Conservation (phyloP, 2,888 invertebrate genomes). For the Thera britannica region DNA sequence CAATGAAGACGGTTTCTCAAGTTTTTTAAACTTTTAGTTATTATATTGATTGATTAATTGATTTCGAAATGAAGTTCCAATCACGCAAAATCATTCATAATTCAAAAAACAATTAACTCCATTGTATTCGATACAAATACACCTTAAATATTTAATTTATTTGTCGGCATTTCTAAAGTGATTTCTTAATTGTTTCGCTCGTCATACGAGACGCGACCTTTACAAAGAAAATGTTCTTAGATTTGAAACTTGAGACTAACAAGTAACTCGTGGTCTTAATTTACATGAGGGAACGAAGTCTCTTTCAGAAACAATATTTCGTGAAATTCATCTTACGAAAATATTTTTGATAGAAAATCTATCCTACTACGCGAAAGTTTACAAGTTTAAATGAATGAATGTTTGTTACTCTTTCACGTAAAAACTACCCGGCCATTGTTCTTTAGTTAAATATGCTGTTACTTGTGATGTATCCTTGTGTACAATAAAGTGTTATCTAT, state of each 20-base stretch:
- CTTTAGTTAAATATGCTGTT: too few relatives aligned
- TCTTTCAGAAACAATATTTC: constrained; percentile 12
- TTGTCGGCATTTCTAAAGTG: constrained; percentile 13
- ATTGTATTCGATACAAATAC: constrained; percentile 12
- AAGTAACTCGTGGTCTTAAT: constrained; percentile 12
- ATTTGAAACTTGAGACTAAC: constrained; percentile 20
- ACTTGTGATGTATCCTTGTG: too few relatives aligned
- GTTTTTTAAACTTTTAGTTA: too few relatives aligned
- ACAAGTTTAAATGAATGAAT: too few relatives aligned
- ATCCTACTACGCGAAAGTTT: too few relatives aligned
- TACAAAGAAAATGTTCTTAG: constrained; percentile 25
- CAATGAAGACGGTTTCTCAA: too few relatives aligned
- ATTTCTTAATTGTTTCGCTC: constrained; percentile 23
- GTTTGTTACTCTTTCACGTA: too few relatives aligned
- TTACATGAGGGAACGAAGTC: constrained; percentile 12
- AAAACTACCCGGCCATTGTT: too few relatives aligned
- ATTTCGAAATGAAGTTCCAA: constrained; percentile 12
- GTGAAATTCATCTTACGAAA: constrained; percentile 18
- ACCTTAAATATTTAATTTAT: constrained; percentile 18
- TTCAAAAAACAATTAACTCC: constrained; percentile 17
- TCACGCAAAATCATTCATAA: constrained; percentile 17
- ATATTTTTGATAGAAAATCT: constrained; percentile 32
- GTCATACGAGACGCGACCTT: constrained; percentile 23
- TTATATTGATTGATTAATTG: too few relatives aligned
- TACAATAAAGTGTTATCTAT: too few relatives aligned